Conservation (phyloP, 2,888 invertebrate species). For the Harpalus rufipes region DNA sequence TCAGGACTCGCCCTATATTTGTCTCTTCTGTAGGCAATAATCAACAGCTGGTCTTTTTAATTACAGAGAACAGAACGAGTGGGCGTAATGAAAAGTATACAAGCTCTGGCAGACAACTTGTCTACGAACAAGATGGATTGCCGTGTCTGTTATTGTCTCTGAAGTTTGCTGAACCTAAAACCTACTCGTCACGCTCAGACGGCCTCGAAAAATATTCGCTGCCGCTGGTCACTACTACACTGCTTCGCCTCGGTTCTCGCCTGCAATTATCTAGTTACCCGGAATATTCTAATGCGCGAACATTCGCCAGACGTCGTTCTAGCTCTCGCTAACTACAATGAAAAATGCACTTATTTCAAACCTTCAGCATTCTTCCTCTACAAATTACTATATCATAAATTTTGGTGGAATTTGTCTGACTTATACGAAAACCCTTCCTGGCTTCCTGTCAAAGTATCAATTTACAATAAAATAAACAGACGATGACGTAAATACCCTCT, state of each 20-base stretch:
- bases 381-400: background rate
- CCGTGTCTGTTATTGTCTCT: constrained; percentile 73
- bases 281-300: constrained; percentile 28
- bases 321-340: background rate
- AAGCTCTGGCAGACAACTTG: constrained; percentile 72
- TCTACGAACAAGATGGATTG: constrained; percentile 73
- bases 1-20: constrained; percentile 59
- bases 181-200: constrained; percentile 47
- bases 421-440: background rate
- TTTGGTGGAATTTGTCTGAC: background rate
- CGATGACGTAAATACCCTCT: background rate
- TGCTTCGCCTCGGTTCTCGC: too few species aligned
- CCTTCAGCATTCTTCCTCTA: background rate
- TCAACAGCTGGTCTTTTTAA: constrained; percentile 74
- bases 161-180: constrained; percentile 66
- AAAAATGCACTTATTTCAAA: constrained; percentile 12
- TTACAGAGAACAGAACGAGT: constrained; percentile 72
- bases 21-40: constrained; percentile 71
- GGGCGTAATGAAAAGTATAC: constrained; percentile 73
- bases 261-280: constrained; percentile 31
- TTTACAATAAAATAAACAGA: background rate
- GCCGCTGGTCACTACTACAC: constrained; percentile 16
- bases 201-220: constrained; percentile 51
- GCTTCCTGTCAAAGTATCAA: background rate
- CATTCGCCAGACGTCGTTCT: background rate